Evolutionary conservation across 2,888 invertebrate genomes (phyloP).

Genomic region (Clusia tigrina): DNA sequence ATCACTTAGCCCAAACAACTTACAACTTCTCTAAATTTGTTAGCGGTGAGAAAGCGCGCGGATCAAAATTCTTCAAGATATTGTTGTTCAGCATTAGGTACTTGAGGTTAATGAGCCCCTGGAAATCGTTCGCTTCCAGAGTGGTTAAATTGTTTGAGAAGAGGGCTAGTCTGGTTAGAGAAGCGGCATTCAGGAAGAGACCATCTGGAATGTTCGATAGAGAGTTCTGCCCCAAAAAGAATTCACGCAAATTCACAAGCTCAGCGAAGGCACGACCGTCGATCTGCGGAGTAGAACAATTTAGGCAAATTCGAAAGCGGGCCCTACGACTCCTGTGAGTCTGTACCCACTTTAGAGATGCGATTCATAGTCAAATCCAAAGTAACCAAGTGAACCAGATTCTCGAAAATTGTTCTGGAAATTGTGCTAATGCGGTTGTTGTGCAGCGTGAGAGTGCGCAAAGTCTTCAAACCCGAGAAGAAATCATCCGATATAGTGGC

Average conservation of each 20-base stretch:
- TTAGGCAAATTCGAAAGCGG: neutral
- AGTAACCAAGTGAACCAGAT: conserved; percentile 49
- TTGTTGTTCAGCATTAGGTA: conserved; percentile 72
- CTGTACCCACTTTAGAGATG: conserved; percentile 53
- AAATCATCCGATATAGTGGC: conserved; percentile 56
- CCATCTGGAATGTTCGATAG: conserved; percentile 65
- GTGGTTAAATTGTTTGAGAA: conserved; percentile 67
- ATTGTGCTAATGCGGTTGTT: conserved; percentile 64
- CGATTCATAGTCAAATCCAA: conserved; percentile 61
- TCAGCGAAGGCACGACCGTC: conserved; percentile 64
- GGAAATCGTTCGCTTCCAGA: conserved; percentile 65
- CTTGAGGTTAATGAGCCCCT: conserved; percentile 65
- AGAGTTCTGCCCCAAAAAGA: conserved; percentile 69
- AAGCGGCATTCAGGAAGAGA: conserved; percentile 64
- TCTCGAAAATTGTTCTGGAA: conserved; percentile 56
- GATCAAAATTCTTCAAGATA: conserved; percentile 65
- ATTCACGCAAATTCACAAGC: conserved; percentile 64
- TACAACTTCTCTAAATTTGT: conserved; percentile 66
- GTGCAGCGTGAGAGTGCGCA: conserved; percentile 64
- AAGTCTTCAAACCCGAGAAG: conserved; percentile 50
- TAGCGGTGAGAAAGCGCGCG: conserved; percentile 63
- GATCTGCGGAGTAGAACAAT: conserved; percentile 44
- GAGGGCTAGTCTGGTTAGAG: conserved; percentile 67
- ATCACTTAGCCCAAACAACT: conserved; percentile 48
- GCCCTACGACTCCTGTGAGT: no score